A percentile compares a stretch with the other conserved stretches of the same genome.
Evolutionary conservation across 2,797 vertebrate species (phyloP).

Genomic region (Dryobates pubescens): DNA sequence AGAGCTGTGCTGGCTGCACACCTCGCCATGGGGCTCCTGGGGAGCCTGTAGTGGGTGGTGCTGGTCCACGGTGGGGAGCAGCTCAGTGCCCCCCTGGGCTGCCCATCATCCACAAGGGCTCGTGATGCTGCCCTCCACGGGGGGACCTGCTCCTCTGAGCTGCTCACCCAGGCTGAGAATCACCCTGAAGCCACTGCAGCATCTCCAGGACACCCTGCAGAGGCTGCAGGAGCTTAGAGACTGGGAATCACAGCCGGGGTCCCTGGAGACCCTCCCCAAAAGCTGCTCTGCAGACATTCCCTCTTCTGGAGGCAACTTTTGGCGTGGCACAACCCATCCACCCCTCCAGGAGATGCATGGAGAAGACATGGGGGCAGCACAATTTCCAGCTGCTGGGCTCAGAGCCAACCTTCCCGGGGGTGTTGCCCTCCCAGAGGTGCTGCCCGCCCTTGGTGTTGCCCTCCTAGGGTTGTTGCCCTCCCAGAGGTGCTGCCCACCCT

Average conservation of each 20-base stretch:
- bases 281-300: neutral
- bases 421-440: no score
- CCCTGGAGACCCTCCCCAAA: neutral
- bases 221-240: neutral
- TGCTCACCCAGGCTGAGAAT: neutral
- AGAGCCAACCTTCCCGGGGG: neutral
- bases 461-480: neutral
- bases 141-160: rapidly evolving
- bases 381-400: neutral
- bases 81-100: rapidly evolving
- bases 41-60: neutral
- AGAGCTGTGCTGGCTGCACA: neutral
- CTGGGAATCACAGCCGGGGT: neutral
- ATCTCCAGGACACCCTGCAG: neutral
- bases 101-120: neutral
- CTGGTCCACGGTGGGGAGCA: neutral
- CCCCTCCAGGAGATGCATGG: neutral
- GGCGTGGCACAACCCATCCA: neutral
- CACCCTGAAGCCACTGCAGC: neutral
- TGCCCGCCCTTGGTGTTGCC: no score
- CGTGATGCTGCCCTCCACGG: no score
- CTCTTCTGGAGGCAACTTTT: neutral
- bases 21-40: neutral
- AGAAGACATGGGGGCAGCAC: rapidly evolving
- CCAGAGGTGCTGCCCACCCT: neutral